A percentile compares a stretch with the other conserved stretches of the same genome.
These are phyloP conservation scores for Leucoraja erinaceus DNA, from an alignment of 2,113 vertebrate species.

Conservation along the genomic window DNA sequence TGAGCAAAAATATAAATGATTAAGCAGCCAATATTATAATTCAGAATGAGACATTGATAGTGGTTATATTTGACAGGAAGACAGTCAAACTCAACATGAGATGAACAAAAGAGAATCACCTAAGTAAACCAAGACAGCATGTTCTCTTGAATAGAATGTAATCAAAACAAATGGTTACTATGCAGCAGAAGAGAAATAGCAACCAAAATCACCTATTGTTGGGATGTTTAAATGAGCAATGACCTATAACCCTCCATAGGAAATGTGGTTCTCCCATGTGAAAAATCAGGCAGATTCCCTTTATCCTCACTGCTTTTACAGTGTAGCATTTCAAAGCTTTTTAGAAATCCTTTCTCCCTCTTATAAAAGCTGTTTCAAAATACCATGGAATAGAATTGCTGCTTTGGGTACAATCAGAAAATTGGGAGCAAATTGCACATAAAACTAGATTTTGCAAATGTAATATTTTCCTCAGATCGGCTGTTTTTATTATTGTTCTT, in stretches of 20 bases:
- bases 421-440: neutral
- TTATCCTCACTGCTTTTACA: neutral
- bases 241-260: neutral
- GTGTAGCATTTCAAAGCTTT: neutral
- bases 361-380: neutral
- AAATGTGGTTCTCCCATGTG: neutral
- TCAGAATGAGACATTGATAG: neutral
- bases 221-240: conserved; percentile 22
- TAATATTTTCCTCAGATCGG: neutral
- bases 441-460: neutral
- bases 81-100: neutral
- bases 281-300: neutral
- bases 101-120: neutral
- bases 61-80: neutral
- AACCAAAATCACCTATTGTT: conserved; percentile 11
- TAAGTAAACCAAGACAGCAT: neutral
- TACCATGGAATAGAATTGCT: neutral
- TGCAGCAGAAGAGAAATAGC: conserved; percentile 19
- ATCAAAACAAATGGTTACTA: conserved; percentile 31
- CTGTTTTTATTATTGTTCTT: no score
- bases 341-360: neutral
- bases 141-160: neutral
- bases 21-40: no score
- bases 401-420: neutral
- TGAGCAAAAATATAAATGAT: neutral